phyloP scores from a whole-genome alignment of 2,113 vertebrate genomes.

The Ascaphus truei region DNA sequence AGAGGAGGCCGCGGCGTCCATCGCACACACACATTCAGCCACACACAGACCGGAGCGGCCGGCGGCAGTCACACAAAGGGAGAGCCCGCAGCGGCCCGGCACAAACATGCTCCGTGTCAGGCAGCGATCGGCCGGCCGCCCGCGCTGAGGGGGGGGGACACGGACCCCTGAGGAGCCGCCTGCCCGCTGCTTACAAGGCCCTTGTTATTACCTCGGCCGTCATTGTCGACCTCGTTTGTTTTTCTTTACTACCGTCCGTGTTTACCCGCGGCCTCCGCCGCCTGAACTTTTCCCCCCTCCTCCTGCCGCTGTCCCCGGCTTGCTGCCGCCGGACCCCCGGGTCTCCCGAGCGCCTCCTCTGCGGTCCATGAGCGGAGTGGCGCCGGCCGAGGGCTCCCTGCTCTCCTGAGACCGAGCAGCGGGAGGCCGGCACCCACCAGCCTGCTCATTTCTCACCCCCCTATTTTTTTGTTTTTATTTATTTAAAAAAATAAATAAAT shows the following conservation, averaged over 20 bases:
- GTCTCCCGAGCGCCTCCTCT: background rate
- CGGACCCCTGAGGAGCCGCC: background rate
- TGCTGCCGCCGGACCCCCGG: background rate
- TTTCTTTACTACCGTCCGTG: no score
- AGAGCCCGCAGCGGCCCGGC: slow-evolving; percentile 21
- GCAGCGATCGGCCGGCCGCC: background rate
- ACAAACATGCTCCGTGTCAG: slow-evolving; percentile 14
- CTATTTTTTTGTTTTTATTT: no score
- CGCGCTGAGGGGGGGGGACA: background rate
- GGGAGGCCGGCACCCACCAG: slow-evolving; percentile 10
- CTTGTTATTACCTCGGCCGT: background rate
- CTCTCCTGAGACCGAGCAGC: slow-evolving; percentile 23
- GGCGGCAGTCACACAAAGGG: slow-evolving; percentile 29
- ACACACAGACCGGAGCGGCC: background rate
- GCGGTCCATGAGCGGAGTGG: slow-evolving; percentile 34
- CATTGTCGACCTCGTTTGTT: background rate
- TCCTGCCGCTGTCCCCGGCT: no score
- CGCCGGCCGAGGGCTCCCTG: slow-evolving; percentile 15
- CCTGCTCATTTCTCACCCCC: background rate
- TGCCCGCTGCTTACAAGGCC: background rate
- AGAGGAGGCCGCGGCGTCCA: background rate
- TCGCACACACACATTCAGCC: background rate
- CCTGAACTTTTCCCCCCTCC: slow-evolving; percentile 6
- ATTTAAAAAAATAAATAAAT: no score
- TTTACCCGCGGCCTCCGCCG: background rate